Percentiles rank a stretch among this genome's conserved stretches.
Conservation (phyloP, 2,888 invertebrate genomes). For the Acanthosepion pharaonis region DNA sequence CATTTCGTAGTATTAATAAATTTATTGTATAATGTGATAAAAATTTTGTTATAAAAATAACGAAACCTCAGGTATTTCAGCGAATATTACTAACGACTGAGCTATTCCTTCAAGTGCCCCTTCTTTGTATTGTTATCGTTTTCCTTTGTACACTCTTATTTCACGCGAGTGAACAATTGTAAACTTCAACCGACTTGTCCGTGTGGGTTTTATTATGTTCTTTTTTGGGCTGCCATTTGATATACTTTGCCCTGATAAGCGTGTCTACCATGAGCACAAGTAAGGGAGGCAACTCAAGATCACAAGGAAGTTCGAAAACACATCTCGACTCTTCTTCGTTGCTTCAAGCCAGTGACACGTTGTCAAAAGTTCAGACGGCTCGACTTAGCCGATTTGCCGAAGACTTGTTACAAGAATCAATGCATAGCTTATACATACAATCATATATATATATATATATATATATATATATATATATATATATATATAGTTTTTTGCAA, state of each 20-base stretch:
- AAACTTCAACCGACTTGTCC: too few species aligned
- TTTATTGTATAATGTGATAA: too few species aligned
- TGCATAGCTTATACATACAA: neutral
- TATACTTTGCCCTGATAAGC: neutral
- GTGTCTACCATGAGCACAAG: neutral
- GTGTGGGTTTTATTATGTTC: neutral
- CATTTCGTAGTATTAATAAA: too few species aligned
- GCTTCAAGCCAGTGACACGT: neutral
- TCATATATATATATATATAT: neutral
- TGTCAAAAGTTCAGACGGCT: neutral
- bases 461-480: too few species aligned
- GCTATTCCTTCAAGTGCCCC: too few species aligned
- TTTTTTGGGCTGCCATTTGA: neutral
- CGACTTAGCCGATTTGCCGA: neutral
- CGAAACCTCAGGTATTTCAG: too few species aligned
- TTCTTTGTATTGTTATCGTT: too few species aligned
- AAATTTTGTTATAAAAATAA: too few species aligned
- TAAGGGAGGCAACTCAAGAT: conserved; percentile 4
- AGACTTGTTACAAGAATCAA: neutral
- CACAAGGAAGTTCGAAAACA: neutral
- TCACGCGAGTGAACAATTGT: too few species aligned
- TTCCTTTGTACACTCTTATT: too few species aligned
- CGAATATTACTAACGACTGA: too few species aligned
- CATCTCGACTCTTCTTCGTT: neutral
- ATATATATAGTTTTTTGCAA: too few species aligned